phyloP scores from a whole-genome alignment of 1,140 invertebrate species.

The Harpegnathos saltator region DNA sequence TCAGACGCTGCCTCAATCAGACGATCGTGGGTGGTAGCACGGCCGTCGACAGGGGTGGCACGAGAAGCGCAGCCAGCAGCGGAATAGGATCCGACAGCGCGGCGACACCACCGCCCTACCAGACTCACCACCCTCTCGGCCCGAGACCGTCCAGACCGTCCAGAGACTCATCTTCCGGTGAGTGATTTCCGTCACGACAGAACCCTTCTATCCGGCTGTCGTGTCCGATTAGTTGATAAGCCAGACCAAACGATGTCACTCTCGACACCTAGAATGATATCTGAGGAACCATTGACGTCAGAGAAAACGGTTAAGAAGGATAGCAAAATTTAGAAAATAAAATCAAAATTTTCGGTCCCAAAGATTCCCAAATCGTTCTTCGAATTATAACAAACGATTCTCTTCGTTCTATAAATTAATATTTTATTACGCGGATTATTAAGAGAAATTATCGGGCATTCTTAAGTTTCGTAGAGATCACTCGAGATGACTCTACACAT shows the following conservation, averaged over 20 bases:
- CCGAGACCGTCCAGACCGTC: conserved; percentile 82
- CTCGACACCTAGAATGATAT: no score
- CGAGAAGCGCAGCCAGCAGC: conserved; percentile 85
- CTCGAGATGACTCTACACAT: not conserved
- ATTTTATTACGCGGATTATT: not conserved
- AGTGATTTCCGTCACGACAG: conserved; percentile 60
- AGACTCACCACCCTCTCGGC: conserved; percentile 80
- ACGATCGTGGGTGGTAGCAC: conserved; percentile 89
- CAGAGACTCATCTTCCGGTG: conserved; percentile 84
- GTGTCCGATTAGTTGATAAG: not conserved
- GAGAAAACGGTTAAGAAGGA: no score
- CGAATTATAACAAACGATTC: no score
- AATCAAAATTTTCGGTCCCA: not conserved
- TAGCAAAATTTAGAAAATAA: no score
- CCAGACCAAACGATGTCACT: no score
- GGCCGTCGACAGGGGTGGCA: conserved; percentile 80
- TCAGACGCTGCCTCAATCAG: conserved; percentile 90
- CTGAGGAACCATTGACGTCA: no score
- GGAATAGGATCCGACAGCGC: conserved; percentile 96
- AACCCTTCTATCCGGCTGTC: not conserved
- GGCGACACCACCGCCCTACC: conserved; percentile 89
- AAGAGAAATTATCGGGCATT: no score
- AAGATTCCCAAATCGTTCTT: no score
- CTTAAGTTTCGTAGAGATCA: not conserved
- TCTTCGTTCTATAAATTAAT: not conserved